A percentile compares a stretch with the other conserved stretches of the same genome.
phyloP scores from a whole-genome alignment of 2,113 vertebrate genomes.

The Myanophis thanlyinensis region DNA sequence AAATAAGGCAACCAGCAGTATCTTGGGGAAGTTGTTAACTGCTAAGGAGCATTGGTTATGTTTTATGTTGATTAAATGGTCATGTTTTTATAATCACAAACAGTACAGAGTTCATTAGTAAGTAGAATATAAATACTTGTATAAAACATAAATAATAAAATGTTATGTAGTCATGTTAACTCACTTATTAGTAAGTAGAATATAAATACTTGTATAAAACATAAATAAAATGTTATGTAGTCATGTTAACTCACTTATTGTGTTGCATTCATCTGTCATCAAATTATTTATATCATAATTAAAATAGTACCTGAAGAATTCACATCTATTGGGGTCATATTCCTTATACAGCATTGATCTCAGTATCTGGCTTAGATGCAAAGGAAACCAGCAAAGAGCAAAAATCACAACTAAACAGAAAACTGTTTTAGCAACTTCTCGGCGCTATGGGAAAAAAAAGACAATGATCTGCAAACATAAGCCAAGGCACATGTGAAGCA shows the following conservation, averaged over 20 bases:
- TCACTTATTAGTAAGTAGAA: background rate
- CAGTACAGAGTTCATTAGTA: background rate
- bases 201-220: background rate
- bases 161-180: background rate
- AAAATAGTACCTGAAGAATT: conserved; percentile 83
- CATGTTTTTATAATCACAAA: background rate
- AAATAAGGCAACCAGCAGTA: background rate
- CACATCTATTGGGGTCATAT: conserved; percentile 79
- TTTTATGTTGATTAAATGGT: background rate
- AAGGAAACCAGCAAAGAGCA: conserved; percentile 96
- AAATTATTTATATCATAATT: background rate
- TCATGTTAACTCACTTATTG: background rate
- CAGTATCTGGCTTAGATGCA: conserved; percentile 91
- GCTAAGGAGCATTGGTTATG: background rate
- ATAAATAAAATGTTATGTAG: background rate
- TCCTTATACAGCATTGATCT: conserved; percentile 82
- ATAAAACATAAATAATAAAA: background rate
- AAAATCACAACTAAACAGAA: conserved; percentile 98
- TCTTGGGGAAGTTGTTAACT: background rate
- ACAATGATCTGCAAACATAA: background rate
- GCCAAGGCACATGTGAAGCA: background rate
- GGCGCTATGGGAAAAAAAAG: conserved; percentile 74
- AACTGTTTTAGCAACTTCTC: conserved; percentile 96
- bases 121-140: background rate
- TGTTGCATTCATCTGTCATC: background rate